Conservation (phyloP, 2,888 invertebrate species). For the Onchidella celtica region DNA sequence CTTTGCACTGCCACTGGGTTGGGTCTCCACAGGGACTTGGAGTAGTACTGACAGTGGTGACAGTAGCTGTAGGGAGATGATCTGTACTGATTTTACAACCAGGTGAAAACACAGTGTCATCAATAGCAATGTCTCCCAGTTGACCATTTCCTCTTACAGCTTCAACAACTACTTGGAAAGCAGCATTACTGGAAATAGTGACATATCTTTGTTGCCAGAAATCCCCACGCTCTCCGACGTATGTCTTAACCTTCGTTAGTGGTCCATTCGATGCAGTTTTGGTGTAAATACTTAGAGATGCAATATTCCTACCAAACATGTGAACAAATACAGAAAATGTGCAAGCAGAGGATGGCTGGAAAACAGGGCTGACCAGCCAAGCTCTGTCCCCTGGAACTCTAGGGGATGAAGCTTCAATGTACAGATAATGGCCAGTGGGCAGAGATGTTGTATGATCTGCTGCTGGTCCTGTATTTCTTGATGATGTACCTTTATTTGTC, state of each 20-base stretch:
- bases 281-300: slow-evolving; percentile 68
- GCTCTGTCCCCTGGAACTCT: slow-evolving; percentile 66
- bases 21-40: slow-evolving; percentile 64
- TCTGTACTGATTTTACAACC: slow-evolving; percentile 64
- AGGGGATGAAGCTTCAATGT: slow-evolving; percentile 70
- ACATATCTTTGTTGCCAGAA: slow-evolving; percentile 68
- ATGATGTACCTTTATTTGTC: slow-evolving; percentile 66
- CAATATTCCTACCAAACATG: slow-evolving; percentile 74
- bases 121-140: slow-evolving; percentile 74
- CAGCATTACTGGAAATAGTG: slow-evolving; percentile 56
- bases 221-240: slow-evolving; percentile 45
- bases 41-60: slow-evolving; percentile 53
- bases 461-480: slow-evolving; percentile 71
- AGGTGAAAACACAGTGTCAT: slow-evolving; percentile 74
- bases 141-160: slow-evolving; percentile 65
- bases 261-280: slow-evolving; percentile 66
- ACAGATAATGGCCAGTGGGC: slow-evolving; percentile 68
- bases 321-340: slow-evolving; percentile 72
- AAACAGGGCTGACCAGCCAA: slow-evolving; percentile 73
- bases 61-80: slow-evolving; percentile 58
- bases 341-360: slow-evolving; percentile 60
- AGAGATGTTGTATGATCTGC: slow-evolving; percentile 74
- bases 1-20: slow-evolving; percentile 64
- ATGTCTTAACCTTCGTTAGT: slow-evolving; percentile 45
- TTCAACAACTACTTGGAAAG: slow-evolving; percentile 74